phyloP scores from a whole-genome alignment of 2,113 vertebrate genomes.

The Myrmecobius fasciatus region DNA sequence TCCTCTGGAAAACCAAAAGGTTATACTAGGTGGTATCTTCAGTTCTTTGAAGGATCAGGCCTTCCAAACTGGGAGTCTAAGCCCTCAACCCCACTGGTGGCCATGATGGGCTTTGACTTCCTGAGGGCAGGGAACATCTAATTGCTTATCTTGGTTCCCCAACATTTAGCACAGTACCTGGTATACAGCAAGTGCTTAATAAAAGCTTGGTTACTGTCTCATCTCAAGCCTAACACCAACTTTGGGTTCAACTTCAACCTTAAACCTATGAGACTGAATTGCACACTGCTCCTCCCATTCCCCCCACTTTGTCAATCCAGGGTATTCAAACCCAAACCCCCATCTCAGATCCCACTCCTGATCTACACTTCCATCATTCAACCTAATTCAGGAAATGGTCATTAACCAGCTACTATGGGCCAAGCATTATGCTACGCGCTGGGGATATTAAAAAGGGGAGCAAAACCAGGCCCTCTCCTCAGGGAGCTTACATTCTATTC shows the following conservation, averaged over 20 bases:
- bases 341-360: neutral
- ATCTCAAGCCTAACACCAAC: neutral
- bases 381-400: neutral
- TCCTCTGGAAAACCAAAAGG: neutral
- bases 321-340: neutral
- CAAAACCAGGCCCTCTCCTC: neutral
- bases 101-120: neutral
- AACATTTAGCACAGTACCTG: neutral
- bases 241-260: neutral
- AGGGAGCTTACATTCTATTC: neutral
- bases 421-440: neutral
- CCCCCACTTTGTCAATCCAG: neutral
- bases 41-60: neutral
- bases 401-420: neutral
- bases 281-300: neutral
- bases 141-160: neutral
- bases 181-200: neutral
- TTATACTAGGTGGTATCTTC: neutral
- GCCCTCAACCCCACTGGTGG: neutral
- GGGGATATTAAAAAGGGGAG: neutral
- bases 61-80: neutral
- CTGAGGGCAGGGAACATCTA: neutral
- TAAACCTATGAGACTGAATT: neutral
- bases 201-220: neutral
- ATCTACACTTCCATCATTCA: neutral